Evolutionary conservation across 2,888 invertebrate genomes (phyloP), one percentile per base, ranked within the genome.

Genomic region (Tanytarsus gracilentus): DNA sequence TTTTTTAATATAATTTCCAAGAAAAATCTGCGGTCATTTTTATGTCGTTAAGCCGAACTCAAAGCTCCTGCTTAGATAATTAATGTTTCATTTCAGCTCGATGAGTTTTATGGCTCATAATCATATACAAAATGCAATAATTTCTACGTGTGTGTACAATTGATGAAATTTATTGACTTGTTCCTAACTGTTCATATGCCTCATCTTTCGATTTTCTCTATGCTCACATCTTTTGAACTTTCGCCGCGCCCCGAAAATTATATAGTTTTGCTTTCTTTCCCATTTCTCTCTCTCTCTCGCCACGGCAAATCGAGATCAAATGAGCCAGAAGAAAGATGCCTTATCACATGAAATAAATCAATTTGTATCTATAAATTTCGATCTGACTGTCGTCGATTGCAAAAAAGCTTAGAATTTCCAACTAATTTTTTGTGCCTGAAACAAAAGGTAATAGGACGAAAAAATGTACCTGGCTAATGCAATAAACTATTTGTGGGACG

Each of bases 111-210:
- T 60, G 39, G 60, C 36, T 25, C 26, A 11, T 60, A 60, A 60
- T 60, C 18, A 60, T 21, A 60, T 50, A 23, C 48, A 48, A 58
- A 50, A 60, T 58, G 48, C 58, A 58, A 40, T n/a, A 49, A 18
- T 26, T 9, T 36, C 36, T 36, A 36, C 16, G 36, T n/a, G 7
- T 7, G 14, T 14, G 25, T 6, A 26, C 18, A 55, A 55, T 40
- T 26, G 55, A 36, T 25, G 27, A 23, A 48, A 58, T 26, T 49
- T 27, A 49, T 49, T 49, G 49, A 49, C 14, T 49, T 27, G 14
- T 26, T 49, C 21, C 14, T 25, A 49, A 49, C 25, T 27, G 26
- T 49, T 49, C 11, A 49, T 49, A 49, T 49, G 16, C 6, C 11
- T 49, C 16, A 16, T 25, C n/a, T 49, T n/a, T 3, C 4, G 49